Base-by-base conservation (phyloP, 2,888 invertebrate genomes). In the Seira sanloemensis region DNA sequence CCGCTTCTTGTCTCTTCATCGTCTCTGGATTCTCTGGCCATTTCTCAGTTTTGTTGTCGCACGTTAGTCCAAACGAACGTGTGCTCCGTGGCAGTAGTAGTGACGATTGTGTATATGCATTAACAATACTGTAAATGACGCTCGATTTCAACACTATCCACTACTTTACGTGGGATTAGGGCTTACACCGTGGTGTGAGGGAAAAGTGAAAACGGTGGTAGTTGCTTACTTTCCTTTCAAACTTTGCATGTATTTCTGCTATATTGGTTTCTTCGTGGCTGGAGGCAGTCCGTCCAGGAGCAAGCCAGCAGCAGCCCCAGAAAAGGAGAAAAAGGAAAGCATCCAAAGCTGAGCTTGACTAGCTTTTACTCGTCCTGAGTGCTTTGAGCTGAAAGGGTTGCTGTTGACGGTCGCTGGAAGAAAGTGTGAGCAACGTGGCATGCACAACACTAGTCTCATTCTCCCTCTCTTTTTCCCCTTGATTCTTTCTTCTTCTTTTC, bases 361-460 rank as follows among this genome's bases (percentile, higher is more conserved):
- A 19, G 26, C 66, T 18, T 67, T 78, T 84, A 78, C 84, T 84
- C 84, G 73, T 75, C 74, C 73, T 66, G 84, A 75, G 78, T 78
- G 78, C 84, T 83, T 65, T 73, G 83, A 83, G 71, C 73, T 78
- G 84, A 84, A 75, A 84, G 84, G 84, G 83, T 83, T 83, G 83
- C 68, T 83, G 78, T 74, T 73, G 78, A 78, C 58, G 78, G 73
- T 74, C 68, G 77, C 78, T 50, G 26, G 78, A 68, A 73, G 78
- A 78, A 78, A 83, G 78, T 78, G 77, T 25, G 67, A 72, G 73
- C 83, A 83, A 83, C 83, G 83, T 83, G 82, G 68, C 18, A 73
- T 62, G 62, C 62, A 1, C 62, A 50, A 50, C 50, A 62, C 62
- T 23, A 62, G 62, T 62, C 19, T 62, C 62, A 62, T 62, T 62